A percentile compares a stretch with the other conserved stretches of the same genome.
Conservation (phyloP, 2,888 invertebrate genomes). For the Steinernema hermaphroditum region DNA sequence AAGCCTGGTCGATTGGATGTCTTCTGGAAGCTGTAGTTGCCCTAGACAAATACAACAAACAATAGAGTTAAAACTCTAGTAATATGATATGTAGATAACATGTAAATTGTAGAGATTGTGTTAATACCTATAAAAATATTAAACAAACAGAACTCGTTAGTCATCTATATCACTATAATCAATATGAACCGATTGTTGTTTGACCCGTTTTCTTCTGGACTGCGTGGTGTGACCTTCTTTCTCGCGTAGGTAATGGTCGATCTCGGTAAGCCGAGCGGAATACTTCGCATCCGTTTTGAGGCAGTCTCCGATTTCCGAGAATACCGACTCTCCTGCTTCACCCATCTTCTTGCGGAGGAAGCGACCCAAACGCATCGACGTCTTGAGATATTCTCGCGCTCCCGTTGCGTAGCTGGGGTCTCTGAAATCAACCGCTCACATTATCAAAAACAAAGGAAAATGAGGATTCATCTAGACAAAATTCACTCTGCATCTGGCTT, state of each 20-base stretch:
- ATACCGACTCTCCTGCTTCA: neutral
- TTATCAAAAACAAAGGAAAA: too few relatives aligned
- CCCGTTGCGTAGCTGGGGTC: neutral
- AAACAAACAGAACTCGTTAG: neutral
- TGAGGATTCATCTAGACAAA: too few relatives aligned
- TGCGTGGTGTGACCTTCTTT: neutral
- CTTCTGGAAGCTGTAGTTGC: conserved; percentile 77
- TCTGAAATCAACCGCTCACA: neutral
- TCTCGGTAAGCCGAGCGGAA: neutral
- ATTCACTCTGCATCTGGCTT: too few relatives aligned
- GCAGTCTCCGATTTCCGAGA: neutral
- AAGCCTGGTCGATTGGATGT: conserved; percentile 92
- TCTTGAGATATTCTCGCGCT: conserved; percentile 2
- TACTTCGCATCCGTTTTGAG: neutral
- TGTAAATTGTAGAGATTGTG: neutral
- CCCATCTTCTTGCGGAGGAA: neutral
- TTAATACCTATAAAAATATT: too few relatives aligned
- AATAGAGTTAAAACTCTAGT: neutral
- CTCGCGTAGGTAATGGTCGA: neutral
- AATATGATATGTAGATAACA: neutral
- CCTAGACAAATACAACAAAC: conserved; percentile 1
- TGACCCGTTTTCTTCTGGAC: conserved; percentile 10
- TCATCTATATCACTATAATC: neutral
- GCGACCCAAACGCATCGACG: conserved; percentile 9
- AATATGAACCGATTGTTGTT: neutral